Conservation (phyloP, 2,797 vertebrate species). For the Silurus lanzhouensis region DNA sequence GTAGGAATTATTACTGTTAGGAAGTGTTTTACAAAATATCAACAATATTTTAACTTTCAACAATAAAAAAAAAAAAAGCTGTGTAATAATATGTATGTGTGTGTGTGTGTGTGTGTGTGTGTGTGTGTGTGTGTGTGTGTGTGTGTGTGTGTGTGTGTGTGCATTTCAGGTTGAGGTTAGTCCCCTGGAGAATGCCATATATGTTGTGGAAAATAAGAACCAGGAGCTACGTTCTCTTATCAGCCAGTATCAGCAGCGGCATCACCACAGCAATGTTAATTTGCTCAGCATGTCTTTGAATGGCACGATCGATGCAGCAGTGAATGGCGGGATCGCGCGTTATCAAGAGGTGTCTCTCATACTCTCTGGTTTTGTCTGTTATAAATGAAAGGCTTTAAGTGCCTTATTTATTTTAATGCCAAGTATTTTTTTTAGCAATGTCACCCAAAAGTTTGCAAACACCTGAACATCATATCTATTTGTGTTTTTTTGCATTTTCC, state of each 20-base stretch:
- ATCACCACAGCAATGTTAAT: conserved; percentile 96
- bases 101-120: background rate
- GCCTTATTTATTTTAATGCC: background rate
- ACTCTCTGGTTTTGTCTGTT: background rate
- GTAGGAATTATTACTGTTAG: conserved; percentile 35
- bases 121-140: no score
- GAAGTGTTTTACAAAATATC: background rate
- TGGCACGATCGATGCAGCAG: conserved; percentile 95
- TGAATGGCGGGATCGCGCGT: conserved; percentile 94
- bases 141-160: background rate
- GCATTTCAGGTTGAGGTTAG: conserved; percentile 89
- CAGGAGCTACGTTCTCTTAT: conserved; percentile 95
- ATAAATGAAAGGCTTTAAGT: background rate
- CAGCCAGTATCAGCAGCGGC: conserved; percentile 97
- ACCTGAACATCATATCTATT: background rate
- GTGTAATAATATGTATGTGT: background rate
- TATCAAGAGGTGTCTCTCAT: conserved; percentile 90
- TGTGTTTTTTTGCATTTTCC: background rate
- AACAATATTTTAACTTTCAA: background rate
- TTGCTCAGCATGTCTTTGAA: conserved; percentile 99
- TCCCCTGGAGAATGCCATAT: conserved; percentile 96
- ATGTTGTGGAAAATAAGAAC: conserved; percentile 98
- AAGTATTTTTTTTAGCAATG: background rate
- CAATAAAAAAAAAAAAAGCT: background rate
- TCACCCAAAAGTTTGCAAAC: background rate